Percentiles rank a stretch among this genome's conserved stretches.
phyloP scores from a whole-genome alignment of 2,113 vertebrate species.

The Lipophrys pholis region DNA sequence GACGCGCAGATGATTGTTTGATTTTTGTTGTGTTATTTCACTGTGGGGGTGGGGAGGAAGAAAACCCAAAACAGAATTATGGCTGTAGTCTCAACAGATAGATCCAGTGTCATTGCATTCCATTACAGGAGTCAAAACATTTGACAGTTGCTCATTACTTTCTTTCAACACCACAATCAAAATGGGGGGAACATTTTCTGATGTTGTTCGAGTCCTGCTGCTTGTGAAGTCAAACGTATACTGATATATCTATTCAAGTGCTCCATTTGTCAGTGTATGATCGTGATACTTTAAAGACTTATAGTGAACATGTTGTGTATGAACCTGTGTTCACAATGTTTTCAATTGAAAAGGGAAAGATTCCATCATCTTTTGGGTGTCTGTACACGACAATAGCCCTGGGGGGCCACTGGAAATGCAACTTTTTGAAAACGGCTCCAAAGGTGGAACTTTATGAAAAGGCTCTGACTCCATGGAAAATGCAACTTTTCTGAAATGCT shows the following conservation, averaged over 20 bases:
- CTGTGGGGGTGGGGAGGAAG: too few relatives aligned
- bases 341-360: too few relatives aligned
- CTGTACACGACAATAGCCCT: too few relatives aligned
- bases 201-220: not conserved
- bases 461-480: too few relatives aligned
- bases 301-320: too few relatives aligned
- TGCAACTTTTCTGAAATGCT: too few relatives aligned
- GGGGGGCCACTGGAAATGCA: too few relatives aligned
- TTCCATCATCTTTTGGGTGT: too few relatives aligned
- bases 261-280: not conserved
- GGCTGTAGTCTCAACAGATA: slow-evolving; percentile 8
- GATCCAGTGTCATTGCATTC: slow-evolving; percentile 17
- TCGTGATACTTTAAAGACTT: not conserved
- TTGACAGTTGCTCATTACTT: slow-evolving; percentile 20
- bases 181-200: not conserved
- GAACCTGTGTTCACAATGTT: too few relatives aligned
- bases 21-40: not conserved
- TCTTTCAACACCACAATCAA: slow-evolving; percentile 27
- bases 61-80: slow-evolving; percentile 10
- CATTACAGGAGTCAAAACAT: slow-evolving; percentile 26
- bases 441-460: too few relatives aligned
- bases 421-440: too few relatives aligned
- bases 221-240: not conserved
- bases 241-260: not conserved
- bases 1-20: slow-evolving; percentile 6